phyloP scores from a whole-genome alignment of 2,888 invertebrate species.

The Cephonodes hylas region DNA sequence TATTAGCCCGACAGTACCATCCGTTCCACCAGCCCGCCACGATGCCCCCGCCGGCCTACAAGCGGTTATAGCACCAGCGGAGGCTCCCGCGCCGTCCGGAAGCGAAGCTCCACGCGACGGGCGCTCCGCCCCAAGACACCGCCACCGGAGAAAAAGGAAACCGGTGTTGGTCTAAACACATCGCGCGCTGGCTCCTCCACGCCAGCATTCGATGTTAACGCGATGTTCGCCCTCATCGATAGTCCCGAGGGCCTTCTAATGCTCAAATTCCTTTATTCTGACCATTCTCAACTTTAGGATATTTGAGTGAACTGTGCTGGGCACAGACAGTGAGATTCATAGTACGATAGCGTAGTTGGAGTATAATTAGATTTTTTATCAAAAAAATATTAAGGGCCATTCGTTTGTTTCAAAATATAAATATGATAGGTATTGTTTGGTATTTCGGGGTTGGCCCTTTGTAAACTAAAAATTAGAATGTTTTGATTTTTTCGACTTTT shows the following conservation, averaged over 20 bases:
- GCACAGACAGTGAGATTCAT: constrained; percentile 57
- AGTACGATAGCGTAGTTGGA: constrained; percentile 23
- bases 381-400: constrained; percentile 7
- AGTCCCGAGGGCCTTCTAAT: constrained; percentile 13
- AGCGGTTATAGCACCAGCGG: constrained; percentile 75
- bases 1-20: constrained; percentile 73
- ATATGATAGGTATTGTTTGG: background rate
- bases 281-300: background rate
- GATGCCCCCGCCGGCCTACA: constrained; percentile 63
- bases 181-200: background rate
- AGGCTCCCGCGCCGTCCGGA: constrained; percentile 30
- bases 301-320: constrained; percentile 6
- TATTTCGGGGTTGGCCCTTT: constrained; percentile 3
- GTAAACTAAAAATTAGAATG: constrained; percentile 7
- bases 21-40: constrained; percentile 72
- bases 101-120: constrained; percentile 30
- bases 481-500: constrained; percentile 24
- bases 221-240: background rate
- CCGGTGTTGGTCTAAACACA: constrained; percentile 64
- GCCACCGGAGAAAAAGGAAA: constrained; percentile 57
- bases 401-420: background rate
- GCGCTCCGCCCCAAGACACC: constrained; percentile 32
- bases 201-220: background rate
- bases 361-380: constrained; percentile 15
- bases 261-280: constrained; percentile 23